Conservation (phyloP, 2,888 invertebrate genomes). For the Trachelus iudaicus region DNA sequence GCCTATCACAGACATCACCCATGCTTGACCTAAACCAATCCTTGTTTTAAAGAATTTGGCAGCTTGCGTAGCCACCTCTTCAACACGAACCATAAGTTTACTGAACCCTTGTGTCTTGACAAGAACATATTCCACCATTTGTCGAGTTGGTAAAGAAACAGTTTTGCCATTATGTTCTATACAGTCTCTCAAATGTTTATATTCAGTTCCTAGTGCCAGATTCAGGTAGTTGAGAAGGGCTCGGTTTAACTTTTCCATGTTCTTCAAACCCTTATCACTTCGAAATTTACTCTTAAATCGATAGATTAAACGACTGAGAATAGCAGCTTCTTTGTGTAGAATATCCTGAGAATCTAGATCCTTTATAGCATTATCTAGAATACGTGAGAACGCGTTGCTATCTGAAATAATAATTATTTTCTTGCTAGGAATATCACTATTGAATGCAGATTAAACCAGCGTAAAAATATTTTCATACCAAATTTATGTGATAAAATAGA, state of each 20-base stretch:
- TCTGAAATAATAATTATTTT: constrained; percentile 34
- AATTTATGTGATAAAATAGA: constrained; percentile 33
- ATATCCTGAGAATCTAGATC: constrained; percentile 63
- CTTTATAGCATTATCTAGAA: constrained; percentile 33
- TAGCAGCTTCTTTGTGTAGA: constrained; percentile 69
- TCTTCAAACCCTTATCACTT: constrained; percentile 70
- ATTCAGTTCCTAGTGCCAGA: constrained; percentile 67
- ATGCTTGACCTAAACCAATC: constrained; percentile 69
- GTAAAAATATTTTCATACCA: constrained; percentile 35
- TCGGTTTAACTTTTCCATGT: constrained; percentile 69
- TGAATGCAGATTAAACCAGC: neutral
- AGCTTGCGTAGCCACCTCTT: constrained; percentile 67
- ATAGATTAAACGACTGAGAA: constrained; percentile 70
- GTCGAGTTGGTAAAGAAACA: constrained; percentile 69
- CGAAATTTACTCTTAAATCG: constrained; percentile 72
- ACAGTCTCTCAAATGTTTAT: constrained; percentile 40
- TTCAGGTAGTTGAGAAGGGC: constrained; percentile 68
- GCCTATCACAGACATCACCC: constrained; percentile 70
- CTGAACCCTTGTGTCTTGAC: constrained; percentile 69
- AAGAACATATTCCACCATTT: constrained; percentile 71
- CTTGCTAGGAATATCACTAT: neutral
- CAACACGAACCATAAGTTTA: constrained; percentile 69
- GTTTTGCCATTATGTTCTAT: constrained; percentile 48
- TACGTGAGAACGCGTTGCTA: constrained; percentile 29
- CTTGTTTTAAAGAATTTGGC: constrained; percentile 69